Percentiles rank a stretch among this genome's conserved stretches.
Evolutionary conservation across 1,140 invertebrate genomes (phyloP).

Genomic region (Drosophila tristis): DNA sequence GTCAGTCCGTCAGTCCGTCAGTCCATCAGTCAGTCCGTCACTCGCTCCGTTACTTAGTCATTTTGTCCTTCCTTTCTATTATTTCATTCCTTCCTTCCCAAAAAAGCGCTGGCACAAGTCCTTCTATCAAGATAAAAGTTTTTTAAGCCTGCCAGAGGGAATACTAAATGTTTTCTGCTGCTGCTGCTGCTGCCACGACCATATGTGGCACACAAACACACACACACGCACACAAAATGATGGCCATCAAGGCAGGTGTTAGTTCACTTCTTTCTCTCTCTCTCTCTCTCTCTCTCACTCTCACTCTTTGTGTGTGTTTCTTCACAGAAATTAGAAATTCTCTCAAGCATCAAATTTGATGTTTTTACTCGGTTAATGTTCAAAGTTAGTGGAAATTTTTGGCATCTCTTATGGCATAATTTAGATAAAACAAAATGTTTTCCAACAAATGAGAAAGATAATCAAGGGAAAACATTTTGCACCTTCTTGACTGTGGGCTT

Average conservation of each 20-base stretch:
- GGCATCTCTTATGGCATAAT: slow-evolving; percentile 47
- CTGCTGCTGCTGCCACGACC: slow-evolving; percentile 16
- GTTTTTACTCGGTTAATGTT: slow-evolving; percentile 48
- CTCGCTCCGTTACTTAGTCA: slow-evolving; percentile 48
- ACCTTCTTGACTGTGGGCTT: background rate
- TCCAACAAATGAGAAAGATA: slow-evolving; percentile 21
- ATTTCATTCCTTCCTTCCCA: slow-evolving; percentile 24
- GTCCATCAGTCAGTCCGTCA: slow-evolving; percentile 34
- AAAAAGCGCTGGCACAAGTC: slow-evolving; percentile 42
- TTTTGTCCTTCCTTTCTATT: slow-evolving; percentile 19
- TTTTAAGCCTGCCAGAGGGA: slow-evolving; percentile 50
- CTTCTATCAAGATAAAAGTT: slow-evolving; percentile 60
- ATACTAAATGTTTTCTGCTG: slow-evolving; percentile 48
- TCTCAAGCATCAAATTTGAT: slow-evolving; percentile 45
- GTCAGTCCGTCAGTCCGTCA: slow-evolving; percentile 27
- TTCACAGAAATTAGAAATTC: slow-evolving; percentile 39
- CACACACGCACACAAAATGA: slow-evolving; percentile 13
- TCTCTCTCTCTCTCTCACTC: slow-evolving; percentile 25
- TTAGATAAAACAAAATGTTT: slow-evolving; percentile 38
- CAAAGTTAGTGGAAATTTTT: slow-evolving; percentile 40
- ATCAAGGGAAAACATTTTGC: slow-evolving; percentile 26
- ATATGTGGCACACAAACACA: slow-evolving; percentile 18
- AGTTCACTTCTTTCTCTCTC: slow-evolving; percentile 36
- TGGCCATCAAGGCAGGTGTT: slow-evolving; percentile 46
- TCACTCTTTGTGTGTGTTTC: background rate